These are phyloP conservation scores for Suillia variegata DNA, from an alignment of 2,888 invertebrate genomes.

Conservation along the genomic window DNA sequence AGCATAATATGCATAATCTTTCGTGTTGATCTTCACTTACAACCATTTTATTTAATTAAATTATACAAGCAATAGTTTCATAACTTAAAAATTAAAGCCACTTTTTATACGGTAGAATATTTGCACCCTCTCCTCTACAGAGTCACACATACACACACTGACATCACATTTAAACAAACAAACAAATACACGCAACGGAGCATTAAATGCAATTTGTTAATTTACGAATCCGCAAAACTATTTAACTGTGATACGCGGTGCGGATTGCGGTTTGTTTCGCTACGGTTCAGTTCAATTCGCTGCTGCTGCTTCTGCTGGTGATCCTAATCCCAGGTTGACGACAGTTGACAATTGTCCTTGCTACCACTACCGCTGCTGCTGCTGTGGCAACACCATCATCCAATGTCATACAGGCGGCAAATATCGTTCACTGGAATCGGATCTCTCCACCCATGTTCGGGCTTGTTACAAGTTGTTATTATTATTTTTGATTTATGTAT, in stretches of 20 bases:
- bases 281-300: too few relatives aligned
- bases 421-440: too few relatives aligned
- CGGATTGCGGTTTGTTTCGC: neutral
- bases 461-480: conserved; percentile 50
- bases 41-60: too few relatives aligned
- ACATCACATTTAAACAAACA: neutral
- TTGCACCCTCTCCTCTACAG: neutral
- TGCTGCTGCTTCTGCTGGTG: neutral
- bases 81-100: too few relatives aligned
- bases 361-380: too few relatives aligned
- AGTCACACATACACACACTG: neutral
- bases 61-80: too few relatives aligned
- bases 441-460: conserved; percentile 10
- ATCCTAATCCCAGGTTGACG: neutral
- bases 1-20: too few relatives aligned
- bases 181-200: conserved; percentile 30
- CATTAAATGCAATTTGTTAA: conserved; percentile 54
- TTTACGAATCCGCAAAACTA: conserved; percentile 54
- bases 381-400: too few relatives aligned
- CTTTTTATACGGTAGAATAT: neutral
- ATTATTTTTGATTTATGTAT: conserved; percentile 30
- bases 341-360: neutral
- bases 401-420: too few relatives aligned
- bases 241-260: conserved; percentile 32
- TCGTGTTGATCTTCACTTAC: too few relatives aligned